phyloP scores from a whole-genome alignment of 2,797 vertebrate genomes.

The Scolopax rusticola region DNA sequence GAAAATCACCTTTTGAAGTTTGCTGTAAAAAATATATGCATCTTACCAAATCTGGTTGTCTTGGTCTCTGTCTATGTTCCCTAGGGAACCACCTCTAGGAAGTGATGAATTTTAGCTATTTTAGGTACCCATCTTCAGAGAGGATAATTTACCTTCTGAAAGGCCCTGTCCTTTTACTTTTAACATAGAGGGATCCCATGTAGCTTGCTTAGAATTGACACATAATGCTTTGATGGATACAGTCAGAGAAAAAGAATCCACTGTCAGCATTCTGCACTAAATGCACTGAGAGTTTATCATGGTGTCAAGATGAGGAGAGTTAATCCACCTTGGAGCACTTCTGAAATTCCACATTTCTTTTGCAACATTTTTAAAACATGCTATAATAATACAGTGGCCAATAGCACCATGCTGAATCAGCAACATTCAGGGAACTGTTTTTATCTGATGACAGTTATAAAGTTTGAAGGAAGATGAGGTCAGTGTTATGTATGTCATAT shows the following conservation, averaged over 20 bases:
- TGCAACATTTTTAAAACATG: neutral
- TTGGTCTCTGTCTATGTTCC: neutral
- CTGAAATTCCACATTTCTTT: conserved; percentile 36
- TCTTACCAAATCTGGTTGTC: neutral
- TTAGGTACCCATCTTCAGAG: neutral
- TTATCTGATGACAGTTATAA: conserved; percentile 37
- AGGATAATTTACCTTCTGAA: neutral
- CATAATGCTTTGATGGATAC: neutral
- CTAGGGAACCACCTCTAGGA: neutral
- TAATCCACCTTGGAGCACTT: conserved; percentile 25
- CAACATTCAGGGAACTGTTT: conserved; percentile 26
- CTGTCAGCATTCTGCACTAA: conserved; percentile 35
- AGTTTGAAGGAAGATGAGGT: conserved; percentile 55
- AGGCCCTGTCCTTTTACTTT: neutral
- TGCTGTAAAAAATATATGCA: neutral
- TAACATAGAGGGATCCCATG: neutral
- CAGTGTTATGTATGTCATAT: conserved; percentile 7
- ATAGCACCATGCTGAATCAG: conserved; percentile 39
- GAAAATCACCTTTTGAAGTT: neutral
- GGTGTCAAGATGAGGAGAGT: conserved; percentile 9
- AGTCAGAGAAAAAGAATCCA: conserved; percentile 7
- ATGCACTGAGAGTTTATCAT: conserved; percentile 17
- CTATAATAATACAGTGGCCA: neutral
- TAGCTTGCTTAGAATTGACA: conserved; percentile 8
- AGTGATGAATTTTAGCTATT: neutral